phyloP scores from a whole-genome alignment of 2,888 invertebrate species.

The Thalpophila matura region DNA sequence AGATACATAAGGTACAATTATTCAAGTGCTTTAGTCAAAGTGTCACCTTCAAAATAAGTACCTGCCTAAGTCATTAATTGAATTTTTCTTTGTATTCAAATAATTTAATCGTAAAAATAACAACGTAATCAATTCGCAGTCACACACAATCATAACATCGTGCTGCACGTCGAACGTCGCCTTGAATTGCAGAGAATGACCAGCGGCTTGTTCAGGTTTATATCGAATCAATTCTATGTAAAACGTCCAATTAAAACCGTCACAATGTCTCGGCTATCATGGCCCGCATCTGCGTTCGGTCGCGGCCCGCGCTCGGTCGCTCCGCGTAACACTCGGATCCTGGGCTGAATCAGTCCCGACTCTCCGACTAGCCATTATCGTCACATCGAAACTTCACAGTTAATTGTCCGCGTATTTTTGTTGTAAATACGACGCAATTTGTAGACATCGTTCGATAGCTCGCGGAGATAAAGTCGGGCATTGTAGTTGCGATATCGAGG shows the following conservation, averaged over 20 bases:
- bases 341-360: constrained; percentile 43
- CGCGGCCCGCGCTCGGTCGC: constrained; percentile 35
- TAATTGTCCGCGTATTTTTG: constrained; percentile 82
- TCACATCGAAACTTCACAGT: constrained; percentile 71
- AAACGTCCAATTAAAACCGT: constrained; percentile 79
- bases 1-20: too few relatives aligned
- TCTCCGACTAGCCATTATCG: constrained; percentile 51
- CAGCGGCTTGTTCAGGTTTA: constrained; percentile 56
- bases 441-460: constrained; percentile 80
- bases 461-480: constrained; percentile 76
- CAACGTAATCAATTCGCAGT: constrained; percentile 38
- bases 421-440: constrained; percentile 82
- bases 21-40: not conserved
- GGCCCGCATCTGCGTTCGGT: constrained; percentile 54
- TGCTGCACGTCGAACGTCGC: constrained; percentile 50
- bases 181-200: constrained; percentile 56
- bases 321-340: constrained; percentile 49
- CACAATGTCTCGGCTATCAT: constrained; percentile 66
- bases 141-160: constrained; percentile 47
- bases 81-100: constrained; percentile 39
- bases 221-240: constrained; percentile 65
- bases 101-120: constrained; percentile 33
- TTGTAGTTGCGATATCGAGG: constrained; percentile 80
- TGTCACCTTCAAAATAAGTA: constrained; percentile 12
- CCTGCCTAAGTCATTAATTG: constrained; percentile 7